Conservation (phyloP, 2,797 vertebrate genomes). For the Karalla daura region DNA sequence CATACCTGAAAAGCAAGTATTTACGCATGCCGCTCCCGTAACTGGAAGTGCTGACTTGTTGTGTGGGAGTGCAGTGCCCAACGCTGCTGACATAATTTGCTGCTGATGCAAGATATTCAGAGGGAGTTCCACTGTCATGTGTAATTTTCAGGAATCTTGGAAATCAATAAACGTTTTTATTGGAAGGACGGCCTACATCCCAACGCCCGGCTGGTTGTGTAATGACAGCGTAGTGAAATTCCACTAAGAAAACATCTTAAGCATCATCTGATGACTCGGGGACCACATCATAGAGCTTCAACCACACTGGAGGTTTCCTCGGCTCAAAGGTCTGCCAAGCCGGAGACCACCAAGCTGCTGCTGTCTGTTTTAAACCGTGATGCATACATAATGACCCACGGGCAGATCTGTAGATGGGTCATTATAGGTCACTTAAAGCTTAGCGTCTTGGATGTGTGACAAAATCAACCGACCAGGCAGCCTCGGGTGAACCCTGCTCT, state of each 20-base stretch:
- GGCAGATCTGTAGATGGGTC: background rate
- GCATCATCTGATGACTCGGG: slow-evolving; percentile 33
- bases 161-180: slow-evolving; percentile 29
- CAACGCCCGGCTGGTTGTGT: slow-evolving; percentile 16
- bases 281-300: slow-evolving; percentile 39
- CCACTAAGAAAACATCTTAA: slow-evolving; percentile 11
- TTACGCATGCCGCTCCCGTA: slow-evolving; percentile 59
- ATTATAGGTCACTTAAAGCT: background rate
- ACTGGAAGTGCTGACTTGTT: slow-evolving; percentile 64
- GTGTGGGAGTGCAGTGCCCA: slow-evolving; percentile 50
- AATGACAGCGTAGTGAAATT: slow-evolving; percentile 10
- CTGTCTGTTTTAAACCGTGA: slow-evolving; percentile 5
- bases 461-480: background rate
- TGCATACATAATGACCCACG: background rate
- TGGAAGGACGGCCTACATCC: background rate
- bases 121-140: slow-evolving; percentile 30
- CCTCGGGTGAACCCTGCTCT: background rate
- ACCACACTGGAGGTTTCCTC: slow-evolving; percentile 26
- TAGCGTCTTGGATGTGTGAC: background rate
- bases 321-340: slow-evolving; percentile 17
- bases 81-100: slow-evolving; percentile 50
- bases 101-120: slow-evolving; percentile 59
- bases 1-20: slow-evolving; percentile 72
- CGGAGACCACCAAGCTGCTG: background rate
- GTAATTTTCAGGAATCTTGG: slow-evolving; percentile 44